These are phyloP conservation scores for Gambusia holbrooki DNA, from an alignment of 2,113 vertebrate species.

Conservation along the genomic window DNA sequence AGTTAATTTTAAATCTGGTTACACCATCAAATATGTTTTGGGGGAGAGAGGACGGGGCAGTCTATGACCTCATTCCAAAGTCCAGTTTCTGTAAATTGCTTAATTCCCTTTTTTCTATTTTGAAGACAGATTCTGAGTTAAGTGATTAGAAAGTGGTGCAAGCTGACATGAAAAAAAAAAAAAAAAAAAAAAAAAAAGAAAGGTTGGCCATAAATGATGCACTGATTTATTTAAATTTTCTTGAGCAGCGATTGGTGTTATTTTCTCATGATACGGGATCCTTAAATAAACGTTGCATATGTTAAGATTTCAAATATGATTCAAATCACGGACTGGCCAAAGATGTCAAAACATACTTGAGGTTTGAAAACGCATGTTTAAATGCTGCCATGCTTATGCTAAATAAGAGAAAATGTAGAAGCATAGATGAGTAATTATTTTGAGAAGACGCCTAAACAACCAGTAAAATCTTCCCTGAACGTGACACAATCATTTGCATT, in stretches of 20 bases:
- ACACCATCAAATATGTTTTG: slow-evolving; percentile 2
- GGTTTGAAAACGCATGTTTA: background rate
- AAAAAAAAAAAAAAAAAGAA: slow-evolving; percentile 4
- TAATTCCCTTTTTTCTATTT: background rate
- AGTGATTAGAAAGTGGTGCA: slow-evolving; percentile 9
- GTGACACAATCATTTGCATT: too few relatives aligned
- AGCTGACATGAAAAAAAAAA: background rate
- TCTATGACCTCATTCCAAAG: slow-evolving; percentile 21
- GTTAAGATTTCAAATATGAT: background rate
- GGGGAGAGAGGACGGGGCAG: background rate
- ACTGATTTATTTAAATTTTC: background rate
- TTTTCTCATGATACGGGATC: background rate
- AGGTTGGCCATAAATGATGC: too few relatives aligned
- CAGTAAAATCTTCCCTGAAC: too few relatives aligned
- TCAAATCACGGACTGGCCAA: background rate
- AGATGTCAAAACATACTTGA: background rate
- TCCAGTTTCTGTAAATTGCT: slow-evolving; percentile 1
- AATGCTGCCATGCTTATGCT: too few relatives aligned
- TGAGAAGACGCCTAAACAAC: too few relatives aligned
- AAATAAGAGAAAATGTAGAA: too few relatives aligned
- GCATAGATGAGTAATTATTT: too few relatives aligned
- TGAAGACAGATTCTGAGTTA: background rate
- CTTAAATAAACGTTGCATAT: background rate
- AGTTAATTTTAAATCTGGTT: slow-evolving; percentile 20
- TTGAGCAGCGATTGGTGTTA: background rate